Evolutionary conservation across 2,888 invertebrate species (phyloP), one percentile per base, ranked within the genome.

Genomic region (Epicampocera succincta): DNA sequence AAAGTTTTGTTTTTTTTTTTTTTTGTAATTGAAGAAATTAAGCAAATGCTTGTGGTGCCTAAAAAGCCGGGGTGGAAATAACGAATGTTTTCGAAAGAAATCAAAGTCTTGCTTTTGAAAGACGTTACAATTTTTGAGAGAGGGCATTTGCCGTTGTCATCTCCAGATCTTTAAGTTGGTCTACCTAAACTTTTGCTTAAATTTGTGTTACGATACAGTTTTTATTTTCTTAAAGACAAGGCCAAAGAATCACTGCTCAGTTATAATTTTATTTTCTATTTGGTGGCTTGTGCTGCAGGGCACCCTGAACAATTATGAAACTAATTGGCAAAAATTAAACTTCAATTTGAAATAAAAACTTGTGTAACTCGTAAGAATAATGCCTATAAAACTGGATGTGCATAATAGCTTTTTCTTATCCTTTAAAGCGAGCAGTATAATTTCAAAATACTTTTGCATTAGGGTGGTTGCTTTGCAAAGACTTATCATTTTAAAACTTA

Each of bases 251-350:
- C 25, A 5, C 5, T 2, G 2, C 5, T 25, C 5, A 3, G 25
- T 25, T 25, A 3, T 25, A 29, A 3, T 33, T 33, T 33, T 9
- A 8, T 33, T 33, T 33, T 5, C 1, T 44, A 33, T 25, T 13
- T 19, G 15, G 4, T 25, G 25, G 38, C 9, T 48, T 11, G 8
- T 44, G n/a, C 29, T 40, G 61, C 9, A 17, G 40, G 29, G 50
- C 21, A 69, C 52, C 33, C 29, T 21, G 33, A 61, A 61, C 60
- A 73, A 73, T 73, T 73, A 73, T 54, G 5, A 60, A 73, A 77
- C 76, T 68, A 81, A 77, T 77, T 77, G 73, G 56, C 76, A 81
- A 72, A 81, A 56, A 68, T 76, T 80, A 61, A 72, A 77, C 81
- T 81, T 50, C 61, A 76, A 48, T 76, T 40, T 3, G 54, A 9